Conservation (phyloP, 2,888 invertebrate genomes). For the Aradus depressus region DNA sequence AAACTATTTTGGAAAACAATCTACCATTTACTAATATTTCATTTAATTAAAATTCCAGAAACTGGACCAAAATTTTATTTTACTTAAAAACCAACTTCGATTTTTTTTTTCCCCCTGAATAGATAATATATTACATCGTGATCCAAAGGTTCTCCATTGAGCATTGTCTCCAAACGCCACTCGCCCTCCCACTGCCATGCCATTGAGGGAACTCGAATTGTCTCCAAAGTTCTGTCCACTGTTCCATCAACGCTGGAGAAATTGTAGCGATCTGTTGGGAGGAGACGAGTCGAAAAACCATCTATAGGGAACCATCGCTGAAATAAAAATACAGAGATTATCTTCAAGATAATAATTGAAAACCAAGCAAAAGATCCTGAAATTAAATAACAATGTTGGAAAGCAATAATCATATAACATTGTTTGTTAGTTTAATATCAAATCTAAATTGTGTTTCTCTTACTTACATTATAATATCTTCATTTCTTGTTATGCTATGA, state of each 20-base stretch:
- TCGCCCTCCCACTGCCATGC: conserved; percentile 96
- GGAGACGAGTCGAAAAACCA: conserved; percentile 68
- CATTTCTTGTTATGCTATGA: too few species aligned
- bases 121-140: conserved; percentile 51
- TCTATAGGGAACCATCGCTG: conserved; percentile 81
- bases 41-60: too few species aligned
- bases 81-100: background rate
- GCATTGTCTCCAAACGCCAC: conserved; percentile 74
- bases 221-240: conserved; percentile 62
- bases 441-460: too few species aligned
- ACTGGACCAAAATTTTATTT: background rate
- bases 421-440: too few species aligned
- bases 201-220: conserved; percentile 78
- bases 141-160: conserved; percentile 76
- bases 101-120: background rate
- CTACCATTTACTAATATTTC: too few species aligned
- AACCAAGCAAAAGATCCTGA: background rate
- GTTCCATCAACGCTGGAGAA: conserved; percentile 79
- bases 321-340: conserved; percentile 29
- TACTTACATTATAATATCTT: too few species aligned
- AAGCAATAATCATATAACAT: conserved; percentile 1
- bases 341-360: too few species aligned
- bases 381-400: background rate
- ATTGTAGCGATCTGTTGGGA: conserved; percentile 78
- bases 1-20: too few species aligned